Evolutionary conservation across 2,797 vertebrate genomes (phyloP), one percentile per base, ranked within the genome.

Genomic region (Semaprochilodus insignis): DNA sequence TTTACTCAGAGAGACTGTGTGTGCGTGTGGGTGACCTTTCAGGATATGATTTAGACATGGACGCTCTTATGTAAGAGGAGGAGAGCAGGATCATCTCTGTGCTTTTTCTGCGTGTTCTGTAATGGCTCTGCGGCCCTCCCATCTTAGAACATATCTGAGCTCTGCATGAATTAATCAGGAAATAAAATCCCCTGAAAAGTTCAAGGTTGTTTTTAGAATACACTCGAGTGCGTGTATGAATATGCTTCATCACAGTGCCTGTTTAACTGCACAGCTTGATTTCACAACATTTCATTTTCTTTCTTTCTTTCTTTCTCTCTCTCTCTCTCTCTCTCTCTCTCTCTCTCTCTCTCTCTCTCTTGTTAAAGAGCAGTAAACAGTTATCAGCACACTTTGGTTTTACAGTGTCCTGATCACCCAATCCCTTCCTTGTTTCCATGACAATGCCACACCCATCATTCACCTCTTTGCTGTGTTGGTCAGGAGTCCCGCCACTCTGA

Each of bases 401-500:
- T 69, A 48, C 36, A 54, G 67, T 71, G 75, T 63, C 0, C 31
- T 63, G 62, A 69, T 74, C 74, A 63, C 54, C 67, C 51, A 65
- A 44, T 72, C 59, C 63, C 59, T 51, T 13, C 77, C 48, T 4
- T 67, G 52, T 75, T 82, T 15, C 76, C 44, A 74, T 82, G 70
- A 55, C 65, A 1, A 78, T 81, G 73, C 77, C 66, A 55, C 63
- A n/a, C 65, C 66, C 66, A 44, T 69, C n/a, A 62, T 52, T 82
- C 31, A 63, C 21, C 57, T n/a, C 54, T 75, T 44, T 67, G 67
- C 51, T 70, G 71, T 77, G 66, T 83, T 80, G 77, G 69, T 73
- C 44, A 60, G 77, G 60, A 82, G 63, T 74, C 54, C 55, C 62
- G 66, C 77, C 67, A 73, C 59, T 77, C 48, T 85, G 81, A 88